Base-by-base conservation (phyloP, 2,797 vertebrate genomes). In the Phalanger gymnotis region DNA sequence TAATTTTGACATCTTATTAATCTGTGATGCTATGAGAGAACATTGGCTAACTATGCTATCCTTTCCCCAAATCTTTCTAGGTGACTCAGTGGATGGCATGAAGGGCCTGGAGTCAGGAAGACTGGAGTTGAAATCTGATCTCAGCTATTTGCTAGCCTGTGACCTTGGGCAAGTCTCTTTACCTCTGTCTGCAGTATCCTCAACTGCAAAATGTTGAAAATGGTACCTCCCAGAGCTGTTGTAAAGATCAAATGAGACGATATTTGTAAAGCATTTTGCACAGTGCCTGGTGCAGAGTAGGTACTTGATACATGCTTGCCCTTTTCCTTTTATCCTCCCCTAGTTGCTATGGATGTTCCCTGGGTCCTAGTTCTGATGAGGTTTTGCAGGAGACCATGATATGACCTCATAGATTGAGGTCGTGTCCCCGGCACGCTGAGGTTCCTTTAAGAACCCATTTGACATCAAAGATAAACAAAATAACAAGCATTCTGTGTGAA, bases 401-500 rank as follows among this genome's bases (percentile, higher is more conserved):
- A 87, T 87, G 73, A 87, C 25, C 40, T 87, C 73, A 51, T 51
- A 51, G 73, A 47, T 28, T 87, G 73, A 87, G 73, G 40, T 87
- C 51, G 73, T 87, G 73, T 87, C 40, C 73, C 73, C 73, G 51
- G 0, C 40, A 27, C 51, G 25, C 73, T 87, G 73, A 87, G 73
- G 40, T 87, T 87, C 73, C 40, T 51, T 87, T 87, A 87, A 87
- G 73, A 87, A 87, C 73, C 40, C 22, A 87, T 87, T 87, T 51
- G 22, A 73, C 57, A 93, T 54, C 53, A 93, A 57, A 93, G 73
- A 92, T 91, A 90, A 90, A 56, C 57, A 90, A 93, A 94, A 66
- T 53, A 16, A 66, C 95, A 95, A 96, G 55, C 73, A 53, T 93
- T 96, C 92, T 95, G 34, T 94, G 95, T 96, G 94, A 95, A 98